These are phyloP conservation scores for Molossus molossus DNA, from an alignment of 2,797 vertebrate genomes.

Conservation along the genomic window DNA sequence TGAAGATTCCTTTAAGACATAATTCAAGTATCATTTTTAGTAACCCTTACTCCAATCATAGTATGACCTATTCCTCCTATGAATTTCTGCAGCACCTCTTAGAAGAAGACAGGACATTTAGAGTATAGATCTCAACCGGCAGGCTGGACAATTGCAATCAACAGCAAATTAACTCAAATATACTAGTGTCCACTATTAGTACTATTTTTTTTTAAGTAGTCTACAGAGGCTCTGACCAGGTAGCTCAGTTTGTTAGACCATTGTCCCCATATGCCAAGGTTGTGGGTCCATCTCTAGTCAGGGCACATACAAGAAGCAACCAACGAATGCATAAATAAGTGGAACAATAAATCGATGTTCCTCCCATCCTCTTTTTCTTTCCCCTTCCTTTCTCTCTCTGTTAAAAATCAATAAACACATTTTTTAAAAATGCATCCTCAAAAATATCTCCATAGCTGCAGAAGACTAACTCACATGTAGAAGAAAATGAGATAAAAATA, in stretches of 20 bases:
- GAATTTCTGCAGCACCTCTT: slow-evolving; percentile 41
- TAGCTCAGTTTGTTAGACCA: neutral
- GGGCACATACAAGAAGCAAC: neutral
- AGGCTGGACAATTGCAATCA: neutral
- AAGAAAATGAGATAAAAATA: neutral
- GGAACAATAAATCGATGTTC: neutral
- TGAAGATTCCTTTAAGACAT: slow-evolving; percentile 12
- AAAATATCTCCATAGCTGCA: neutral
- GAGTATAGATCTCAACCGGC: neutral
- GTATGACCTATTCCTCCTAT: neutral
- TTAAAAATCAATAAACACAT: neutral
- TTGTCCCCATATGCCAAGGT: neutral
- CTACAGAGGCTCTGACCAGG: neutral
- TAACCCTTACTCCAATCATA: neutral
- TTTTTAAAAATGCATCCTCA: too few relatives aligned
- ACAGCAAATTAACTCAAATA: slow-evolving; percentile 46
- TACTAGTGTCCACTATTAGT: neutral
- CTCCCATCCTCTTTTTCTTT: neutral
- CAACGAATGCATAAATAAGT: neutral
- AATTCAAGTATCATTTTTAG: slow-evolving; percentile 37
- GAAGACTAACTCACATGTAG: neutral
- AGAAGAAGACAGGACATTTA: neutral
- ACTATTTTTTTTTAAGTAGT: neutral
- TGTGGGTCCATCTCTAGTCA: neutral
- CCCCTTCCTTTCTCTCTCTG: neutral